A percentile compares a stretch with the other conserved stretches of the same genome.
These are phyloP conservation scores for Callospermophilus lateralis DNA, from an alignment of 2,113 vertebrate genomes.

Conservation along the genomic window DNA sequence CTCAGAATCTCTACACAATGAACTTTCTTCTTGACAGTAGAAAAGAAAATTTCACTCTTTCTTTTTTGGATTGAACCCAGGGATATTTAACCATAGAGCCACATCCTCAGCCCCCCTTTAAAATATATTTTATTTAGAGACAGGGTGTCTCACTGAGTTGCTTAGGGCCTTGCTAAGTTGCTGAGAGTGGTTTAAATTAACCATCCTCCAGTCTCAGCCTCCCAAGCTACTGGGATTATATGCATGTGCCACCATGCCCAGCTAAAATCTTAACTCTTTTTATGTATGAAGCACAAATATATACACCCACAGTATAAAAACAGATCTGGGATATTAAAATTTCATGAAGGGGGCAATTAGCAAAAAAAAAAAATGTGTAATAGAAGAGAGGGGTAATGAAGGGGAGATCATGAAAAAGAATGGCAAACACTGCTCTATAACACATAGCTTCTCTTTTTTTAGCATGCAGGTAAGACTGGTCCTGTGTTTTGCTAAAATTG, in stretches of 20 bases:
- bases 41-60: constrained; percentile 13
- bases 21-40: not conserved
- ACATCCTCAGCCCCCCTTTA: too few relatives aligned
- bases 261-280: constrained; percentile 20
- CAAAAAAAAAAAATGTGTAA: constrained; percentile 9
- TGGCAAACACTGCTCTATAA: not conserved
- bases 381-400: not conserved
- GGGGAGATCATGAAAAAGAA: not conserved
- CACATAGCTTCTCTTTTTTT: not conserved
- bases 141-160: too few relatives aligned
- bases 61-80: too few relatives aligned
- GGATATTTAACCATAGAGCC: too few relatives aligned
- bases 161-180: too few relatives aligned
- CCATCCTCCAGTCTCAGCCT: too few relatives aligned
- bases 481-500: constrained; percentile 33
- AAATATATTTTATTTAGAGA: too few relatives aligned
- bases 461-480: not conserved
- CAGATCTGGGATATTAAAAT: not conserved
- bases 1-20: not conserved
- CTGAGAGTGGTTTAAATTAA: too few relatives aligned
- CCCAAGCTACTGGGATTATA: too few relatives aligned
- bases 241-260: too few relatives aligned
- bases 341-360: not conserved
- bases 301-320: not conserved
- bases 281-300: not conserved